Evolutionary conservation across 2,888 invertebrate species (phyloP).

Genomic region (Lysandra bellargus): DNA sequence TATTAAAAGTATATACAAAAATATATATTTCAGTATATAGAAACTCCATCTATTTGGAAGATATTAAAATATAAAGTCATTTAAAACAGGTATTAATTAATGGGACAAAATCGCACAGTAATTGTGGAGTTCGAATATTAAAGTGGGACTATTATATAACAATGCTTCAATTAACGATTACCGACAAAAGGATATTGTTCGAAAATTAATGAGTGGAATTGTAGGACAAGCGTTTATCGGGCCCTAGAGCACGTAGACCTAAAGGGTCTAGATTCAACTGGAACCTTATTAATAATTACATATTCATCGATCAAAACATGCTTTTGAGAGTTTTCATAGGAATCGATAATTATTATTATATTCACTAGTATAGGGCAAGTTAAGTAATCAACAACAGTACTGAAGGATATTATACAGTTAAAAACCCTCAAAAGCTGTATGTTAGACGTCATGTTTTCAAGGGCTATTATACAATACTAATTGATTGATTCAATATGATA

Average conservation of each 20-base stretch:
- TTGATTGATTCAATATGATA: no score
- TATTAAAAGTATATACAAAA: no score
- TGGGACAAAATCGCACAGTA: not conserved
- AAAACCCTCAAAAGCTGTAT: no score
- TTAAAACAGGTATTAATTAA: constrained; percentile 37
- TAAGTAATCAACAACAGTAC: no score
- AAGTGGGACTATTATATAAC: constrained; percentile 57
- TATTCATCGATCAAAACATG: no score
- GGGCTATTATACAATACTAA: no score
- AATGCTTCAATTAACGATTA: constrained; percentile 63
- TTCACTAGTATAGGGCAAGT: no score
- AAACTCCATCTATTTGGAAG: not conserved
- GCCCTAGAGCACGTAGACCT: constrained; percentile 47
- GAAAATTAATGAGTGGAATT: constrained; percentile 68
- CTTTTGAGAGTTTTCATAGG: no score
- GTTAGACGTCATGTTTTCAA: no score
- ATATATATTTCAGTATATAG: no score
- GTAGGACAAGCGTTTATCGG: constrained; percentile 69
- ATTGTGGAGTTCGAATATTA: constrained; percentile 38
- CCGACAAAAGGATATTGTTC: constrained; percentile 62
- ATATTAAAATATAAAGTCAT: constrained; percentile 10
- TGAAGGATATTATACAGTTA: no score
- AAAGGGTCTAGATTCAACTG: constrained; percentile 44
- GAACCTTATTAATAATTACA: not conserved
- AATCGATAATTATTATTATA: no score